Evolutionary conservation across 2,888 invertebrate genomes (phyloP).

Genomic region (Ischnura elegans): DNA sequence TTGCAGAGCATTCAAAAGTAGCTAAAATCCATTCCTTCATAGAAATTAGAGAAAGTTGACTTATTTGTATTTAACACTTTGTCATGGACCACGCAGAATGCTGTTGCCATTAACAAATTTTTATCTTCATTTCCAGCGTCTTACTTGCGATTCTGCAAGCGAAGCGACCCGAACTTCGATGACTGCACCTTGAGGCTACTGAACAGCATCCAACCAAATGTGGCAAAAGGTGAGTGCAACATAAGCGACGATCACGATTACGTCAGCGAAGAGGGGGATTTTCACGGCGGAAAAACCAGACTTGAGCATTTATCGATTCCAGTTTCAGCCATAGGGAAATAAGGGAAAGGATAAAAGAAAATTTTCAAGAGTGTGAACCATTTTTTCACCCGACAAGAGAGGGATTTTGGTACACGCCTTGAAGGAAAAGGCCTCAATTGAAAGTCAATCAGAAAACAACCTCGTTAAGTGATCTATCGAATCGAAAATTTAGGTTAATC

Average conservation of each 20-base stretch:
- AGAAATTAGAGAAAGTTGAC: too few relatives aligned
- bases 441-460: too few relatives aligned
- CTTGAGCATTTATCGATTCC: background rate
- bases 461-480: too few relatives aligned
- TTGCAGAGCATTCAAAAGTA: too few relatives aligned
- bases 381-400: background rate
- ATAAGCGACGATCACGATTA: background rate
- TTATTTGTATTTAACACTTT: background rate
- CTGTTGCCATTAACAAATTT: background rate
- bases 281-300: background rate
- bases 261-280: background rate
- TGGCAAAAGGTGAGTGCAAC: constrained; percentile 74
- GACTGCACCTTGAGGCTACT: constrained; percentile 83
- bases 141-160: constrained; percentile 84
- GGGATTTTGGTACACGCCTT: background rate
- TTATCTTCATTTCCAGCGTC: constrained; percentile 80
- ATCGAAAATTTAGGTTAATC: too few relatives aligned
- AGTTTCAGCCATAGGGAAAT: background rate
- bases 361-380: too few relatives aligned
- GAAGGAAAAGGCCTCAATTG: background rate
- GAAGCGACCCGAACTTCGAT: constrained; percentile 82
- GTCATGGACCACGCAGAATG: background rate
- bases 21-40: too few relatives aligned
- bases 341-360: too few relatives aligned
- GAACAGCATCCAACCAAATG: constrained; percentile 80